These are phyloP conservation scores for Lithodes maja DNA, from an alignment of 2,888 invertebrate genomes.

Conservation along the genomic window DNA sequence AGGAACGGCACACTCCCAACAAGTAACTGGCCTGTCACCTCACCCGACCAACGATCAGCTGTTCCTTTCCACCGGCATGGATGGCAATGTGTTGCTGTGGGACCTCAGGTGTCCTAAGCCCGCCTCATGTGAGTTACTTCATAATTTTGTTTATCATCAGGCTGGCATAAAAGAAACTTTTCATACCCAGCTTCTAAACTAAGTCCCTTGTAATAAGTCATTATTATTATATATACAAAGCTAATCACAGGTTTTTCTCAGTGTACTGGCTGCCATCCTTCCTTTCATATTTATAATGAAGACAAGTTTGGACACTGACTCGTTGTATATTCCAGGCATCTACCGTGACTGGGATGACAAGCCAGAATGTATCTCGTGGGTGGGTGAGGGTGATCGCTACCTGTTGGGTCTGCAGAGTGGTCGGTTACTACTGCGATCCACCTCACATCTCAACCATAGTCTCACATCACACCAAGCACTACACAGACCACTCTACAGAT, in stretches of 20 bases:
- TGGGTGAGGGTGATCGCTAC: slow-evolving; percentile 30
- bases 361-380: slow-evolving; percentile 48
- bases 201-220: no score
- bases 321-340: slow-evolving; percentile 33
- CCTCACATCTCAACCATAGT: slow-evolving; percentile 27
- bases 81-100: slow-evolving; percentile 79
- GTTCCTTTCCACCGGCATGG: slow-evolving; percentile 78
- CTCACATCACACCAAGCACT: slow-evolving; percentile 33
- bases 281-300: no score
- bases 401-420: slow-evolving; percentile 49
- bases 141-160: neutral
- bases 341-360: slow-evolving; percentile 49
- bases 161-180: no score
- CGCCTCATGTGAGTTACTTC: slow-evolving; percentile 72
- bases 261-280: no score
- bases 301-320: no score
- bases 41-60: slow-evolving; percentile 76
- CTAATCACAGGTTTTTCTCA: no score
- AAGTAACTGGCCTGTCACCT: slow-evolving; percentile 77
- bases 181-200: no score
- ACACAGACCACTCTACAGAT: slow-evolving; percentile 34
- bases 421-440: slow-evolving; percentile 26
- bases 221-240: no score
- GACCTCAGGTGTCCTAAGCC: slow-evolving; percentile 77
- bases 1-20: slow-evolving; percentile 76